phyloP scores from a whole-genome alignment of 2,888 invertebrate species.

The Rhimphoctona megacephalus region DNA sequence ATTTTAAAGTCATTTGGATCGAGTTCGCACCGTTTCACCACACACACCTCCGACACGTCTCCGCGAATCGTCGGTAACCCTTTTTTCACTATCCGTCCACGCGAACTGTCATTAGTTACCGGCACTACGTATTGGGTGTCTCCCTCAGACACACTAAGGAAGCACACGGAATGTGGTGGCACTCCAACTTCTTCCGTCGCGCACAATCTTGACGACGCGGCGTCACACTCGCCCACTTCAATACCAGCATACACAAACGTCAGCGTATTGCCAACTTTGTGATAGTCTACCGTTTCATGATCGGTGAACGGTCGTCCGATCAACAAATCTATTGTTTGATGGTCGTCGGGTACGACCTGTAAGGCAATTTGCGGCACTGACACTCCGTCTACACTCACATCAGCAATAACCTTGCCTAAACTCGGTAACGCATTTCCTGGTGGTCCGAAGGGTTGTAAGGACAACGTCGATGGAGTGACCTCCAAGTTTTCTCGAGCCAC shows the following conservation, averaged over 20 bases:
- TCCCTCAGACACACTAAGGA: not conserved
- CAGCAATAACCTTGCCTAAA: slow-evolving; percentile 1
- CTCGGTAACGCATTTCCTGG: not conserved
- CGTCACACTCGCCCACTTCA: not conserved
- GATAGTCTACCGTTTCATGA: not conserved
- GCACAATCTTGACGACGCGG: not conserved
- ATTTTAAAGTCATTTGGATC: not conserved
- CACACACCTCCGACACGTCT: not conserved
- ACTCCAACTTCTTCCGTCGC: not conserved
- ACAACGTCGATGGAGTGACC: not conserved
- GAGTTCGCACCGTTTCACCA: not conserved
- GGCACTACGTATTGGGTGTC: not conserved
- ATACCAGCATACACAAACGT: not conserved
- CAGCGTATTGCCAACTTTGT: not conserved
- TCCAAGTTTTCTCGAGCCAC: not conserved
- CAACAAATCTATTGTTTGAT: slow-evolving; percentile 13
- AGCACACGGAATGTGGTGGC: not conserved
- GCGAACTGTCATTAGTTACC: not conserved
- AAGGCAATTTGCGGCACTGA: not conserved
- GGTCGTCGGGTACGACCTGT: slow-evolving; percentile 38
- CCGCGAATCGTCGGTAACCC: not conserved
- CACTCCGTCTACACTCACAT: not conserved
- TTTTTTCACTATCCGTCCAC: not conserved
- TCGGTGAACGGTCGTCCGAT: slow-evolving; percentile 44
- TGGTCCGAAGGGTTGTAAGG: slow-evolving; percentile 6